Evolutionary conservation across 1,140 invertebrate genomes (phyloP).

Genomic region (Stegodyphus dumicola): DNA sequence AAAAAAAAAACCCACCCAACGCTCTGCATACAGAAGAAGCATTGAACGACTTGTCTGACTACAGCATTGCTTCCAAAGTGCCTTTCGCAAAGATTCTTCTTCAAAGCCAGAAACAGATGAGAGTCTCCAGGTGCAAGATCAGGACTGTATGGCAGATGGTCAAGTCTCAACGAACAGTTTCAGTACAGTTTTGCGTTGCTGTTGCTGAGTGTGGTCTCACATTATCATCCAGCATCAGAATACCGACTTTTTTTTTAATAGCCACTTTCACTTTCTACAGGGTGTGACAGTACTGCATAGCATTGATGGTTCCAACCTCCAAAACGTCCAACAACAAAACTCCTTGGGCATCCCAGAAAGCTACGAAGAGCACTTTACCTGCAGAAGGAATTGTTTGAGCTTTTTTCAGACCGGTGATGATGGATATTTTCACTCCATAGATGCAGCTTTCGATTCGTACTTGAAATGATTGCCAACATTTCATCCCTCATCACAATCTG

Average conservation of each 20-base stretch:
- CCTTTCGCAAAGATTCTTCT: no score
- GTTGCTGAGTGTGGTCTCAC: not conserved
- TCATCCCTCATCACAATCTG: not conserved
- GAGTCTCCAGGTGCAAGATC: no score
- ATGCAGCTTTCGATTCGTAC: not conserved
- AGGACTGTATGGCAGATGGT: no score
- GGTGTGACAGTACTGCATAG: not conserved
- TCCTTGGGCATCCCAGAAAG: slow-evolving; percentile 12
- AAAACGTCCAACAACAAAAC: slow-evolving; percentile 15
- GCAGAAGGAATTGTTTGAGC: slow-evolving; percentile 12
- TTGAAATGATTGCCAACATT: not conserved
- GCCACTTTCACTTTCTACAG: not conserved
- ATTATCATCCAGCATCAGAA: not conserved
- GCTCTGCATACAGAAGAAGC: no score
- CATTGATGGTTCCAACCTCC: slow-evolving; percentile 14
- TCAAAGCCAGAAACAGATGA: no score
- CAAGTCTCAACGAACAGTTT: not conserved
- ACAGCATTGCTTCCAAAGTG: no score
- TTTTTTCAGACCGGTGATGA: not conserved
- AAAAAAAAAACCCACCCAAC: no score
- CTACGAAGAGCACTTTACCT: not conserved
- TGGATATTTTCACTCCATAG: not conserved
- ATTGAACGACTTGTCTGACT: no score
- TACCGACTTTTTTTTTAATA: not conserved
- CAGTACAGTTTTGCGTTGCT: not conserved